Percentiles rank a stretch among this genome's conserved stretches.
Conservation (phyloP, 1,140 invertebrate genomes). For the Aphidius ervi region DNA sequence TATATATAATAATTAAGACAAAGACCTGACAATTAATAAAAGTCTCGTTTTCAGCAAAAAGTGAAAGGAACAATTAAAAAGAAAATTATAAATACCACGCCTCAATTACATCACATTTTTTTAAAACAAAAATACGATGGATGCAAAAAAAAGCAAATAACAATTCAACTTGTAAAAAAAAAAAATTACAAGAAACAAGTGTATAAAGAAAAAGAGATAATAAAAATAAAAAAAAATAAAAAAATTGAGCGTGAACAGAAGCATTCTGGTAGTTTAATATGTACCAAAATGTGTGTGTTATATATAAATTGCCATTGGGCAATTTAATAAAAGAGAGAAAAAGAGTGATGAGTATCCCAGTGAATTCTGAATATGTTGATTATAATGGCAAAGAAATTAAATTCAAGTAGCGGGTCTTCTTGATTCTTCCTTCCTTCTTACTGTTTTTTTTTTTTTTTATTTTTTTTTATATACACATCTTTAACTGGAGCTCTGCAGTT, state of each 20-base stretch:
- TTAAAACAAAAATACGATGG: constrained; percentile 10
- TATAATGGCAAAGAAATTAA: constrained; percentile 8
- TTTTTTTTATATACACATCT: constrained; percentile 6
- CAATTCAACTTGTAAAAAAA: no score
- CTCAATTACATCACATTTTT: constrained; percentile 21
- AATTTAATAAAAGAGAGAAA: background rate
- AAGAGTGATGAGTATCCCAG: background rate
- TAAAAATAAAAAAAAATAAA: constrained; percentile 4
- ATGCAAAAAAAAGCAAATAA: background rate
- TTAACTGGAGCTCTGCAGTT: background rate
- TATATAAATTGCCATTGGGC: constrained; percentile 4
- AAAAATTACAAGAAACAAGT: no score
- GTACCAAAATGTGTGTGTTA: background rate
- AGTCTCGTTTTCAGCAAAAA: constrained; percentile 16
- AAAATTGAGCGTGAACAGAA: background rate
- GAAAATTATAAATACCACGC: constrained; percentile 18
- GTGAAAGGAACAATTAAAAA: constrained; percentile 23
- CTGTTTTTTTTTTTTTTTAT: constrained; percentile 6
- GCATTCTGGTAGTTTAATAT: constrained; percentile 1
- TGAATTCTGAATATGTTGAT: background rate
- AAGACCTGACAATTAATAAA: constrained; percentile 18
- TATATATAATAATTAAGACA: no score
- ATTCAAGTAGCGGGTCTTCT: background rate
- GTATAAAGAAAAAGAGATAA: background rate
- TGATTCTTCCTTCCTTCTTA: constrained; percentile 1